Base-by-base conservation (phyloP, 2,797 vertebrate genomes). In the Distichodus sexfasciatus region DNA sequence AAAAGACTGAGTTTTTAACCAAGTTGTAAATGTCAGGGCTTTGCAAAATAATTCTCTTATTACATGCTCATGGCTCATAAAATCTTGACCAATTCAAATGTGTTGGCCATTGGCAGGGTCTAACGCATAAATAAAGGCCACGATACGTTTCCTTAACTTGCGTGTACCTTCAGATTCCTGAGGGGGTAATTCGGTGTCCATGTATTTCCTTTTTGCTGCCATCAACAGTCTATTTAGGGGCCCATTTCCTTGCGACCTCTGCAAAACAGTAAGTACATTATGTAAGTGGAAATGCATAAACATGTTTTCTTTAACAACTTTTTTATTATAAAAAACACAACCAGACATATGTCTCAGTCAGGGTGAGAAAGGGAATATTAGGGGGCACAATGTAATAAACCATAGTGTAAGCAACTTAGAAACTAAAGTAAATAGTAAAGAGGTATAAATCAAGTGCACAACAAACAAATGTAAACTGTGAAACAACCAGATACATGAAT, bases 101-200 rank as follows among this genome's bases (percentile, higher is more conserved):
- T n/a, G 1, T 28, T 35, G 41, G n/a, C 7, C 11, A 26, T 17
- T 23, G 3, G 7, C 15, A 19, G 15, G n/a, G 47, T 33, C 7
- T 36, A 17, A 51, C 60, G 2, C 33, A 23, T 8, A 43, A 60
- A 61, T 33, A 43, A 66, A 51, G 23, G 8, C 4, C n/a, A 51
- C 33, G 2, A 35, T 55, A 11, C 9, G 23, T 62, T 24, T 55
- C 23, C 17, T 5, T 15, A 48, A 62, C 23, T 33, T 23, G 24
- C 50, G 58, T 76, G 21, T 90, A 96, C 96, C 96, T 95, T 96
- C 96, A 17, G 95, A 95, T 85, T 97, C 95, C 87, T 91, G 93
- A 89, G 89, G 90, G 75, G 94, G 93, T 76, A 93, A 89, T 90
- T 93, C 92, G 75, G 92, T 92, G 79, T 94, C 92, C 89, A 92